phyloP scores from a whole-genome alignment of 2,113 vertebrate genomes.

The Neodon shergylaensis region DNA sequence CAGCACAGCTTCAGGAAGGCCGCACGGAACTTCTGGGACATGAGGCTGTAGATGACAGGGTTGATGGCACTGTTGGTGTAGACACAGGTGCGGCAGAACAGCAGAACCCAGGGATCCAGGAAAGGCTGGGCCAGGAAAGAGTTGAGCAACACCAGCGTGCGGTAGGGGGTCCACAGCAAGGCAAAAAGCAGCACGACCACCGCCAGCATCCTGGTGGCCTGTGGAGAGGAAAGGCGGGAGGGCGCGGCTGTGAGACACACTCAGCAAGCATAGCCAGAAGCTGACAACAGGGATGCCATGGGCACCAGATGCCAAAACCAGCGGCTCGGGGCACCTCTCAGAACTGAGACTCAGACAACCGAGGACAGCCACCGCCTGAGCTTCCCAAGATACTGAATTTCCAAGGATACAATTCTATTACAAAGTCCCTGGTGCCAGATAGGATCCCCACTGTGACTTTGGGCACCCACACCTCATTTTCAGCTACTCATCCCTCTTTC shows the following conservation, averaged over 20 bases:
- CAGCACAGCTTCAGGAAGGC: slow-evolving; percentile 87
- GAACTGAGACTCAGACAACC: not conserved
- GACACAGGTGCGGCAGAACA: slow-evolving; percentile 88
- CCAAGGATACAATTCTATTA: not conserved
- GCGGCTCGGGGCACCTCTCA: not conserved
- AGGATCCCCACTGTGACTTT: not conserved
- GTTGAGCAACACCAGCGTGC: slow-evolving; percentile 88
- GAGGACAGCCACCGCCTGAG: not conserved
- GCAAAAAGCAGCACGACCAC: slow-evolving; percentile 88
- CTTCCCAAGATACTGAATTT: not conserved
- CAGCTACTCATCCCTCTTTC: not conserved
- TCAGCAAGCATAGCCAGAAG: not conserved
- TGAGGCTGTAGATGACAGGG: slow-evolving; percentile 89
- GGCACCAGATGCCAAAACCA: not conserved
- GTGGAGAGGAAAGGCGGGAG: not conserved
- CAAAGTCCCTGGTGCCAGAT: not conserved
- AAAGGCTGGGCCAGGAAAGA: slow-evolving; percentile 81
- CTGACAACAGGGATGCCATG: not conserved
- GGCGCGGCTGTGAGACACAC: no score
- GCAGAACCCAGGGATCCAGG: slow-evolving; percentile 87
- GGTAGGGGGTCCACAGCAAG: slow-evolving; percentile 90
- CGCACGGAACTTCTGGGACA: slow-evolving; percentile 89
- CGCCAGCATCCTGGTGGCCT: slow-evolving; percentile 89
- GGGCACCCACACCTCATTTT: not conserved
- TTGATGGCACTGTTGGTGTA: slow-evolving; percentile 89